Evolutionary conservation across 2,888 invertebrate species (phyloP), one percentile per base, ranked within the genome.

Genomic region (Exephanes ischioxanthus): DNA sequence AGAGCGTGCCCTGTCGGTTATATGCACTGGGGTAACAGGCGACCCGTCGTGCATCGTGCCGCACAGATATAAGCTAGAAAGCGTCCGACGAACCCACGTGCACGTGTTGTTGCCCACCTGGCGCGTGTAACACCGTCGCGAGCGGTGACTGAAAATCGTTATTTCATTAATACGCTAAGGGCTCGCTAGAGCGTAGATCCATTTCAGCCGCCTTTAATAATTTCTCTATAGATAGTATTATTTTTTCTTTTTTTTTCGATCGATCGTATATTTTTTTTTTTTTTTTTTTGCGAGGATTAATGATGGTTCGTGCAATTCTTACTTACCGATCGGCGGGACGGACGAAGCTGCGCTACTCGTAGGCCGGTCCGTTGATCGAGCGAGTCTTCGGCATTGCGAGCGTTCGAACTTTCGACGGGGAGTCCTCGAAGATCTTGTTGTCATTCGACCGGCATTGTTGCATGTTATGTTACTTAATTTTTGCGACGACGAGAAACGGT

Each of bases 141-240:
- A 86, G 68, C 88, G 89, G 90, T 92, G 92, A 92, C 91, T 92
- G 91, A 91, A 92, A 93, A 93, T 92, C 93, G 92, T 93, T 93
- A 93, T 89, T 91, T 89, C 87, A 88, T 91, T 89, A 90, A 91
- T 91, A 89, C 87, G 86, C 84, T 86, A 85, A 86, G 81, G 26
- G 37, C 6, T 72, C 26, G 37, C 78, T 22, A 16, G 61, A 41
- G n/a, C 58, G 30, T 79, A 79, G 33, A 70, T 79, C 79, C 37
- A 63, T 26, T 26, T 16, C 30, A n/a, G 26, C 37, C 11, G 11
- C 14, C 51, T 19, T 51, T 51, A 76, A 76, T 76, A 76, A 51
- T 76, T 53, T 30, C 51, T 63, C 19, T 5, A 33, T 33, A 33
- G 63, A 9, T 53, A 30, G 14, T 9, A n/a, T 48, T 72, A 16